Evolutionary conservation across 2,888 invertebrate genomes (phyloP).

Genomic region (Sinohyriopsis cumingii): DNA sequence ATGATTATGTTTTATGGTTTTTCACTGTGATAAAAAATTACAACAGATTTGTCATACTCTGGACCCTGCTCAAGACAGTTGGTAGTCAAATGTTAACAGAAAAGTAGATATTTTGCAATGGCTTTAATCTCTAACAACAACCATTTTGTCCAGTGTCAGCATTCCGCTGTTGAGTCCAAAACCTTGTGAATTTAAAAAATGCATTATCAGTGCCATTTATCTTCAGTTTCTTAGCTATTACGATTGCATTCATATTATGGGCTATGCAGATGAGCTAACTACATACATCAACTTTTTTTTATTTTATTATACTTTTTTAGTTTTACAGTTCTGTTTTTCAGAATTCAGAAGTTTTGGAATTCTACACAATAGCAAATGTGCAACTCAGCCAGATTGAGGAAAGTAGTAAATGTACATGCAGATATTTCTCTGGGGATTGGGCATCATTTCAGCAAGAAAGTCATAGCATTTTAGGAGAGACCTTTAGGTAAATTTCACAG

Average conservation of each 20-base stretch:
- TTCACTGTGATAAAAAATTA: no score
- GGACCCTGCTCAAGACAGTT: no score
- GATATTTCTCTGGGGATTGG: constrained; percentile 84
- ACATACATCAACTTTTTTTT: not conserved
- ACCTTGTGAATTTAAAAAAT: no score
- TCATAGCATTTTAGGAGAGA: not conserved
- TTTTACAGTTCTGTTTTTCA: constrained; percentile 69
- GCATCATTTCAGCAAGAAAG: constrained; percentile 73
- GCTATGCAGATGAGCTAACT: not conserved
- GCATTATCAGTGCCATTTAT: not conserved
- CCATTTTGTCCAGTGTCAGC: no score
- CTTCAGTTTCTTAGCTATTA: not conserved
- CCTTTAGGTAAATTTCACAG: no score
- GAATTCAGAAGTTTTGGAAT: constrained; percentile 88
- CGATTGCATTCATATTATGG: not conserved
- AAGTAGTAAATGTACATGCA: constrained; percentile 28
- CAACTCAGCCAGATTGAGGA: constrained; percentile 75
- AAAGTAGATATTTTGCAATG: no score
- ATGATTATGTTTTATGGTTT: no score
- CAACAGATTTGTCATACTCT: no score
- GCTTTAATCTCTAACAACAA: no score
- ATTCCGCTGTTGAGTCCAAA: no score
- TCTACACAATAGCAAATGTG: constrained; percentile 88
- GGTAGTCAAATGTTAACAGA: no score
- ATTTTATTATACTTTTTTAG: no score